Conservation (phyloP, 2,113 vertebrate genomes). For the zebrafish (Danio rerio) region GRCz12tu NC_133184.1:6733501-6734000, state of each 20-base stretch:
- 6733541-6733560: neutral
- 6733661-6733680: conserved; percentile 59
- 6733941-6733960: neutral
- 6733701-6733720: conserved; percentile 49
- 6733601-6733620: conserved; percentile 43
- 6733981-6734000: neutral
- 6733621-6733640: conserved; percentile 53
- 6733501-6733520: conserved; percentile 14
- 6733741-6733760: conserved; percentile 54
- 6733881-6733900: neutral
- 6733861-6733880: conserved; percentile 1
- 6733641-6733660: conserved; percentile 58
- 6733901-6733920: neutral
- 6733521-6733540: conserved; percentile 27
- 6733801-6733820: neutral
- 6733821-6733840: neutral
- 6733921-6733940: neutral
- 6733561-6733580: conserved; percentile 36
- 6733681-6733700: conserved; percentile 59
- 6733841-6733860: neutral
- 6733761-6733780: conserved; percentile 44
- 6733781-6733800: conserved; percentile 36
- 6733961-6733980: neutral
- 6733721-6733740: conserved; percentile 42
- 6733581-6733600: conserved; percentile 36